Base-by-base conservation (phyloP, 1,140 invertebrate genomes). In the Gryon sp. region DNA sequence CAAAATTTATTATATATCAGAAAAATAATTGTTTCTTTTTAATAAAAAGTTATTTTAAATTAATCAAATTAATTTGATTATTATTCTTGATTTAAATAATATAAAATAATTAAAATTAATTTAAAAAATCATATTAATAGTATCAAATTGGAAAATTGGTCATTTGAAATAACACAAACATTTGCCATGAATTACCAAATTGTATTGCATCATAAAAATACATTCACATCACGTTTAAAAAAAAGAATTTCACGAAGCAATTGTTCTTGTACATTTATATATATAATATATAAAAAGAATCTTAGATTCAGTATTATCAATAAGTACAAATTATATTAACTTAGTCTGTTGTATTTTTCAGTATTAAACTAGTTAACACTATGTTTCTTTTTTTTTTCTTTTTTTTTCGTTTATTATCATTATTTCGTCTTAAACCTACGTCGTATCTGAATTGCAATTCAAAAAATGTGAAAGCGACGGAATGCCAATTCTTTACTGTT, bases 201-300 rank as follows among this genome's bases (percentile, higher is more conserved):
- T 80, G 79, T 83, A 81, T 79, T 82, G 28, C 70, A 80, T 63
- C 59, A 80, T 81, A 79, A 74, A 69, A 46, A 73, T 84, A 83
- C 46, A 60, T 60, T 60, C 4, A 5, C 41, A 62, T 15, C 60
- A 75, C 62, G 46, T 28, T 9, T 74, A 46, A 66, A 66, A 59
- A 74, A 53, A 30, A 11, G 11, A 34, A 34, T 34, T 2, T 59
- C 15, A 12, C 48, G 15, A 63, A 63, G 41, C 50, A 11, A 50
- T n/a, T n/a, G n/a, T n/a, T n/a, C n/a, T n/a, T n/a, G n/a, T n/a
- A 28, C 2, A 50, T 8, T 57, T 28, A 40, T 26, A 24, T 34
- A 20, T 32, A 32, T 18, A 55, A 43, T 8, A 26, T 19, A 4
- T 12, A 34, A 28, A 28, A 28, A 28, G n/a, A 12, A 2, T 48